Conservation (phyloP, 2,113 vertebrate species). For the Martes martes region DNA sequence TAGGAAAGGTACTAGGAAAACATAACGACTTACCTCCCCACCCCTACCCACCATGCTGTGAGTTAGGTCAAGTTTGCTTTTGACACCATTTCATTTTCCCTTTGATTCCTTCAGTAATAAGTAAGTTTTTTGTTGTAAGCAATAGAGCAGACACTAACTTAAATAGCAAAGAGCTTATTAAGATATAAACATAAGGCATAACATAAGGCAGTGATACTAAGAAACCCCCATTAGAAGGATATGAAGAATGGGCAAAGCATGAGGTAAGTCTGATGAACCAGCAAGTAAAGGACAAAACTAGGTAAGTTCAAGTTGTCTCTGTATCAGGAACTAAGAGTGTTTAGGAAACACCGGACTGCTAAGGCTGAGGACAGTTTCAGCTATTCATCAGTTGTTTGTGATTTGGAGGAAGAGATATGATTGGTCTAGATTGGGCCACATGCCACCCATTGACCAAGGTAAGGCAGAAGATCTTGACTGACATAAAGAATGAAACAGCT, state of each 20-base stretch:
- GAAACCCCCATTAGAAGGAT: neutral
- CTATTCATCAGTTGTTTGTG: neutral
- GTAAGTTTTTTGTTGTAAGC: neutral
- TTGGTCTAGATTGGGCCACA: neutral
- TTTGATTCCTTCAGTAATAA: neutral
- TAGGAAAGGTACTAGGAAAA: no score
- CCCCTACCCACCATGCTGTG: neutral
- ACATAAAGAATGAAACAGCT: neutral
- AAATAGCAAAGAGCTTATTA: neutral
- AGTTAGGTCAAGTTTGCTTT: neutral
- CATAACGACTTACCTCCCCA: neutral
- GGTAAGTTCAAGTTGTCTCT: neutral
- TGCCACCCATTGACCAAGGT: neutral
- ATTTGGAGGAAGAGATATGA: neutral
- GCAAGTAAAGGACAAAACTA: no score
- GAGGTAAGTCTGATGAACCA: no score
- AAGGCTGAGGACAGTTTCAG: neutral
- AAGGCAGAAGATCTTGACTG: neutral
- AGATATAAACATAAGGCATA: neutral
- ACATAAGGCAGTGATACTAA: neutral
- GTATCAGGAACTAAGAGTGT: neutral
- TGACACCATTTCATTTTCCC: neutral
- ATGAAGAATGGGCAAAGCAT: no score
- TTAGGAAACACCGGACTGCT: neutral
- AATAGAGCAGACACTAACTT: neutral